Conservation (phyloP, 2,888 invertebrate genomes). For the Antheraea yamamai region DNA sequence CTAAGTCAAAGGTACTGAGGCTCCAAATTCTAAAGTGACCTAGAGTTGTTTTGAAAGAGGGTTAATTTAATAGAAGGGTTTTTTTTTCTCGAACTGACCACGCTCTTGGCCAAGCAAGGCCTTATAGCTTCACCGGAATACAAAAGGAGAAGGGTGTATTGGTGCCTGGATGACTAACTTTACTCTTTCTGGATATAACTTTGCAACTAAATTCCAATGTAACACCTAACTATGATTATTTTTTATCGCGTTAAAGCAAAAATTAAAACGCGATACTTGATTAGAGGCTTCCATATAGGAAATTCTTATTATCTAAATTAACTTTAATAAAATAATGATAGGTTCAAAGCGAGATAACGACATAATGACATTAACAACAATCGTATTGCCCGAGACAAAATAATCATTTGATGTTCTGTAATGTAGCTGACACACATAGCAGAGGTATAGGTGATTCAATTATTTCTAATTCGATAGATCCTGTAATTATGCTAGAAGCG, state of each 20-base stretch:
- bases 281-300: background rate
- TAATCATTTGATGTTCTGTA: conserved; percentile 1
- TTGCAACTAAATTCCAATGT: background rate
- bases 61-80: too few relatives aligned
- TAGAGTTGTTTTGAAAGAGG: background rate
- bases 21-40: background rate
- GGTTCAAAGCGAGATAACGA: background rate
- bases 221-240: background rate
- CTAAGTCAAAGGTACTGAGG: too few relatives aligned
- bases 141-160: background rate
- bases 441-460: background rate
- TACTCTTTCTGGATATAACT: background rate
- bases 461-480: background rate
- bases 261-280: background rate
- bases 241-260: background rate
- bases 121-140: too few relatives aligned
- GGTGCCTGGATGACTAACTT: background rate
- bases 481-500: too few relatives aligned
- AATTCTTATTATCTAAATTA: background rate
- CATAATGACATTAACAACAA: background rate
- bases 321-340: background rate
- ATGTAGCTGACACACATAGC: background rate
- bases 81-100: too few relatives aligned
- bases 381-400: background rate
- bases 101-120: too few relatives aligned